Conservation (phyloP, 2,888 invertebrate genomes). For the Acheta domesticus region DNA sequence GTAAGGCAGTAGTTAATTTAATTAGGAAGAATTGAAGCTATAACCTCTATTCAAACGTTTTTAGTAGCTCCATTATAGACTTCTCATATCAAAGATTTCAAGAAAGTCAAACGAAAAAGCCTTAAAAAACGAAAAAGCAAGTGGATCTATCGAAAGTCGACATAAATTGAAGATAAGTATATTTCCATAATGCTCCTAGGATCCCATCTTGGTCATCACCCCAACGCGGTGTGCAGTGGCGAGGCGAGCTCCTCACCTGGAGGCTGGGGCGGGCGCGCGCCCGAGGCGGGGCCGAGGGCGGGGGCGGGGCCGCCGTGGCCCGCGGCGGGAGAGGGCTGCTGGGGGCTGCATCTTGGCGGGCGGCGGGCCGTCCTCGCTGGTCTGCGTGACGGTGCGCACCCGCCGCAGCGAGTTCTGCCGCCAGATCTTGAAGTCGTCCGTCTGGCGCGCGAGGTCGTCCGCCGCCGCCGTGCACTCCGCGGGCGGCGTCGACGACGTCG, state of each 20-base stretch:
- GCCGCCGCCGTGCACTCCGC: constrained; percentile 25
- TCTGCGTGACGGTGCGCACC: constrained; percentile 27
- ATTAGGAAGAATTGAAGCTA: no score
- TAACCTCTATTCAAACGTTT: no score
- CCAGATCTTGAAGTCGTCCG: constrained; percentile 3
- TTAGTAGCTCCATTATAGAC: no score
- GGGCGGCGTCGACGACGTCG: constrained; percentile 25
- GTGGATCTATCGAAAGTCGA: no score
- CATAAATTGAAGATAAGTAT: no score
- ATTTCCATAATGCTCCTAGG: no score
- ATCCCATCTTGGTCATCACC: no score
- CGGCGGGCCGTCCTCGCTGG: constrained; percentile 34
- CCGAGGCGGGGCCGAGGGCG: background rate
- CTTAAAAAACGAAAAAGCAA: no score
- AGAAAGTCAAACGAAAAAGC: no score
- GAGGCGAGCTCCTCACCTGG: background rate
- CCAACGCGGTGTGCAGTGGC: no score
- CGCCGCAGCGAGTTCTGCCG: constrained; percentile 27
- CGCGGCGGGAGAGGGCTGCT: background rate
- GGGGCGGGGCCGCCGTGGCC: background rate
- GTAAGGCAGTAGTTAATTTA: no score
- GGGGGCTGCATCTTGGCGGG: constrained; percentile 30
- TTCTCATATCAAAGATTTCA: no score
- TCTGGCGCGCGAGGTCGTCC: background rate
- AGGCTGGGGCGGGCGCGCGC: background rate